These are phyloP conservation scores for Propithecus perrieri DNA, from an alignment of 2,797 vertebrate species.

Conservation along the genomic window DNA sequence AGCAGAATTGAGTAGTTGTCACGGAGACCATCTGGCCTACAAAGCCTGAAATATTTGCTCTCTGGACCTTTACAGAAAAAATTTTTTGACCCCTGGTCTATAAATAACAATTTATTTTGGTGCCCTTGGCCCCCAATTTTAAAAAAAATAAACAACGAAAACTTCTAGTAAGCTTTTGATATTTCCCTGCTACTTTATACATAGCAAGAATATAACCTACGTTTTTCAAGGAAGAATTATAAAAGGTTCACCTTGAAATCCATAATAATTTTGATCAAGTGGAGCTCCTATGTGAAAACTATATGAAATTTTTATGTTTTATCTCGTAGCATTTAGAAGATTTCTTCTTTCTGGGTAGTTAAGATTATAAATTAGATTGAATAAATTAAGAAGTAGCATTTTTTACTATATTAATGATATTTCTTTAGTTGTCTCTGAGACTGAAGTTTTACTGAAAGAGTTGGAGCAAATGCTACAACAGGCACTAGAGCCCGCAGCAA, in stretches of 20 bases:
- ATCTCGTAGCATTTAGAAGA: not conserved
- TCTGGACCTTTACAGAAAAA: not conserved
- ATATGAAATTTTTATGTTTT: conserved; percentile 25
- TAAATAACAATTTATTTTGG: conserved; percentile 21
- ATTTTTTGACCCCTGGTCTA: not conserved
- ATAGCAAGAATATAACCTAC: not conserved
- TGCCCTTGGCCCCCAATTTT: not conserved
- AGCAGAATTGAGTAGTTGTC: not conserved
- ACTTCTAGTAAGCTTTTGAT: not conserved
- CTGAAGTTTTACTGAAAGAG: conserved; percentile 78
- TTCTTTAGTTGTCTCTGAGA: conserved; percentile 79
- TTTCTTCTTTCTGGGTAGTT: conserved; percentile 9
- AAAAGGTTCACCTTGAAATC: conserved; percentile 20
- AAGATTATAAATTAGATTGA: conserved; percentile 39
- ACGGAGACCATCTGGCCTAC: not conserved
- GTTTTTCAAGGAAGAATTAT: conserved; percentile 39
- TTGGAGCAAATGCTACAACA: conserved; percentile 80
- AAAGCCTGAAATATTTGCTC: not conserved
- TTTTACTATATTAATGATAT: conserved; percentile 31
- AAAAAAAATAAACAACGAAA: not conserved
- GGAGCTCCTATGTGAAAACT: not conserved
- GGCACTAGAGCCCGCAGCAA: conserved; percentile 55
- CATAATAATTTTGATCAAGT: conserved; percentile 15
- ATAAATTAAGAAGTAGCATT: conserved; percentile 16
- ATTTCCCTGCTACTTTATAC: not conserved